phyloP scores from a whole-genome alignment of 2,888 invertebrate genomes.

The Hemaris fuciformis region DNA sequence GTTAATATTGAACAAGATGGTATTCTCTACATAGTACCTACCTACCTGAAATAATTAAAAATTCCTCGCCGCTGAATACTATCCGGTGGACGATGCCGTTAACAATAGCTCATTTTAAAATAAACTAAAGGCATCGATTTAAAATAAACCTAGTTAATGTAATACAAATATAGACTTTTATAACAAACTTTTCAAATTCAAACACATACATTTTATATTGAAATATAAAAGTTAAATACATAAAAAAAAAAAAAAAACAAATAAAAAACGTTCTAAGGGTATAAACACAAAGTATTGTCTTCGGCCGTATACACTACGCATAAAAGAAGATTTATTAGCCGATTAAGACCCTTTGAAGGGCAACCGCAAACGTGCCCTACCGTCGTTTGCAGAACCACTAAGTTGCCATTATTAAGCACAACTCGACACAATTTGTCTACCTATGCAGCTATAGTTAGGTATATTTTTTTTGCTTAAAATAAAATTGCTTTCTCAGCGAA shows the following conservation, averaged over 20 bases:
- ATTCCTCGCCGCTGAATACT: too few species aligned
- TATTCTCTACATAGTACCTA: too few species aligned
- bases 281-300: slow-evolving; percentile 23
- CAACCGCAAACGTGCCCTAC: slow-evolving; percentile 59
- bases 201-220: too few species aligned
- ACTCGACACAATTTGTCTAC: not conserved
- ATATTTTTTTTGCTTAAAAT: not conserved
- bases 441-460: not conserved
- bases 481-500: not conserved
- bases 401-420: slow-evolving; percentile 50
- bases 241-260: not conserved
- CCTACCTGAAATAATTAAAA: too few species aligned
- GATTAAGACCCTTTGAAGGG: slow-evolving; percentile 66
- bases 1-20: too few species aligned
- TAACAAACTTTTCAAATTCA: too few species aligned
- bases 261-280: not conserved
- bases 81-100: too few species aligned
- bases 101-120: too few species aligned
- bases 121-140: too few species aligned
- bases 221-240: too few species aligned
- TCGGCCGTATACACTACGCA: slow-evolving; percentile 51
- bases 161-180: too few species aligned
- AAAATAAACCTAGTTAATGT: too few species aligned
- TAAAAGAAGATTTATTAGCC: slow-evolving; percentile 67
- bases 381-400: slow-evolving; percentile 61